Percentiles rank a stretch among this genome's conserved stretches.
phyloP scores from a whole-genome alignment of 2,888 invertebrate genomes.

The Exocentrus adspersus region DNA sequence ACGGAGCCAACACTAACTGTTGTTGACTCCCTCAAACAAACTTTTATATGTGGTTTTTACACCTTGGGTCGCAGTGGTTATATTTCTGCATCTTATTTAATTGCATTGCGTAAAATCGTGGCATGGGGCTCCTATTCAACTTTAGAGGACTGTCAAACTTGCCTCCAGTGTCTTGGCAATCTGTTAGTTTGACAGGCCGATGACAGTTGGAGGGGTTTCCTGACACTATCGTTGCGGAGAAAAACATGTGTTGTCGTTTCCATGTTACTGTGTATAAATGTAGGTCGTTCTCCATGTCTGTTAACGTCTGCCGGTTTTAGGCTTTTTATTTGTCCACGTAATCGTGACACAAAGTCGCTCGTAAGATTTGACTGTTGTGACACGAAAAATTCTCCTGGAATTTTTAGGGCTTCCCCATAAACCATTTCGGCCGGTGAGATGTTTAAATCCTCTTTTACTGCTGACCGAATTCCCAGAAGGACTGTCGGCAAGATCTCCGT shows the following conservation, averaged over 20 bases:
- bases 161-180: too few species aligned
- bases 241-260: background rate
- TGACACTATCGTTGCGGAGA: background rate
- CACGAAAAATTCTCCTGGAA: constrained; percentile 2
- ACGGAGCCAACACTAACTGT: too few species aligned
- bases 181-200: too few species aligned
- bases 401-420: background rate
- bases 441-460: constrained; percentile 4
- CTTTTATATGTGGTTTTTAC: too few species aligned
- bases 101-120: too few species aligned
- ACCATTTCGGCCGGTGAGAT: constrained; percentile 3
- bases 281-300: background rate
- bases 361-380: background rate
- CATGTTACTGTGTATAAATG: background rate
- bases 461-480: constrained; percentile 5
- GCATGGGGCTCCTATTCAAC: too few species aligned
- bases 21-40: too few species aligned
- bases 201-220: too few species aligned
- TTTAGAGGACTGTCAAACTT: too few species aligned
- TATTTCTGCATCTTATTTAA: too few species aligned
- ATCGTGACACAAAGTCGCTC: background rate
- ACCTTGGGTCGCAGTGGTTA: too few species aligned
- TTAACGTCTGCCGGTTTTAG: background rate
- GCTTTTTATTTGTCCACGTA: background rate
- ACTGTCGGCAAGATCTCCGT: background rate